These are phyloP conservation scores for Muscicapa adusta DNA, from an alignment of 2,113 vertebrate genomes.

Conservation along the genomic window DNA sequence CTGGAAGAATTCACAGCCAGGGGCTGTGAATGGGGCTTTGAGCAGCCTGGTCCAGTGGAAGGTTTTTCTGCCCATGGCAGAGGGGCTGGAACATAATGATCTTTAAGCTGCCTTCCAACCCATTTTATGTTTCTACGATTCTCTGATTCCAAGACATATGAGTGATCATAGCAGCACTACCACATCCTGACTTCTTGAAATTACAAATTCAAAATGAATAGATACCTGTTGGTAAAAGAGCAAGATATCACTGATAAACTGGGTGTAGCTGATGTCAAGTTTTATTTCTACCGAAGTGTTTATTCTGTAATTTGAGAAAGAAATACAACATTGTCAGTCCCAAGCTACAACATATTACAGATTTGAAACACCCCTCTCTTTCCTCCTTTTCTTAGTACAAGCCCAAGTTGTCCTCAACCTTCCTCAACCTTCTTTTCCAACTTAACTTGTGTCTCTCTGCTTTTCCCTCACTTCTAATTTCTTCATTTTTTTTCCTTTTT, in stretches of 20 bases:
- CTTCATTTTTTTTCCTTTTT: no score
- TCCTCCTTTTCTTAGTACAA: background rate
- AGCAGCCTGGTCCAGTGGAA: background rate
- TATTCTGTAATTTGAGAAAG: background rate
- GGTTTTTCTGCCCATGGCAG: background rate
- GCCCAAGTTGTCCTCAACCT: background rate
- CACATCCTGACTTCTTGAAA: background rate
- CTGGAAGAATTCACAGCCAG: background rate
- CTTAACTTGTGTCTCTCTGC: background rate
- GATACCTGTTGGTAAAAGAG: background rate
- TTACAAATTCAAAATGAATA: background rate
- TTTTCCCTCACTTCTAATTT: background rate
- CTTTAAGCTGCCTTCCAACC: background rate
- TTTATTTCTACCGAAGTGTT: background rate
- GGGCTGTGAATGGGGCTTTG: background rate
- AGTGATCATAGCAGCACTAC: background rate
- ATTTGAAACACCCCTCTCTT: background rate
- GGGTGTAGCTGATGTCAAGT: background rate
- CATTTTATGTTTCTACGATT: background rate
- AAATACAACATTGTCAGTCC: background rate
- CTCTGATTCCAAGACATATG: background rate
- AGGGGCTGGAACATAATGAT: background rate
- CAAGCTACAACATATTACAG: background rate
- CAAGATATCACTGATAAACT: background rate
- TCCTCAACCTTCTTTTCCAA: background rate